Evolutionary conservation across 2,113 vertebrate species (phyloP).

Genomic region (Accipiter virgatus): DNA sequence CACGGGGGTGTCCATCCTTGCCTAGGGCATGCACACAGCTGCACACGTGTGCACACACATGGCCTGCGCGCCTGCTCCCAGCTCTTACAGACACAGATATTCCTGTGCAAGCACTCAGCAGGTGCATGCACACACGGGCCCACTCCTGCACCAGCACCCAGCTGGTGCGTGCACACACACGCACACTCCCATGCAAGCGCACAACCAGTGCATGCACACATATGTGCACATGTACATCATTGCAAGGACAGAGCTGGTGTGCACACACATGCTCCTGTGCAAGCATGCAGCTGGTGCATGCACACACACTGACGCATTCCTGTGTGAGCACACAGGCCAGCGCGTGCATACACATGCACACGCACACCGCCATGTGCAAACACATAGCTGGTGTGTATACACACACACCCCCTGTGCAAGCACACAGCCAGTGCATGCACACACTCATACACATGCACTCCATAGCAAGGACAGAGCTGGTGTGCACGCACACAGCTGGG

Average conservation of each 20-base stretch:
- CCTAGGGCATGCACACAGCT: neutral
- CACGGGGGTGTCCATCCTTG: rapidly evolving
- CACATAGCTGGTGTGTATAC: neutral
- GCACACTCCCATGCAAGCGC: neutral
- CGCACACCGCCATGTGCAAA: neutral
- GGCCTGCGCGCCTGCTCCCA: neutral
- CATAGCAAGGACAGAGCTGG: too few relatives aligned
- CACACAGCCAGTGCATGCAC: neutral
- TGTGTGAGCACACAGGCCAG: too few relatives aligned
- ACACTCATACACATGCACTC: neutral
- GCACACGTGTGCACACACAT: neutral
- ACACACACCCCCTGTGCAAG: neutral
- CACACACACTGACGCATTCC: neutral
- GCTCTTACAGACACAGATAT: too few relatives aligned
- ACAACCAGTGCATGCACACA: neutral
- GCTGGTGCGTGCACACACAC: neutral
- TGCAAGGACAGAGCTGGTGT: neutral
- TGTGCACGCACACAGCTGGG: neutral
- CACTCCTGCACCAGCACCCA: too few relatives aligned
- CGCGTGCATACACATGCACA: too few relatives aligned
- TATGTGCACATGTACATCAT: too few relatives aligned
- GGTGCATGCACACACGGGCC: neutral
- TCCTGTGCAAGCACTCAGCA: too few relatives aligned
- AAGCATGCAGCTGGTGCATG: too few relatives aligned
- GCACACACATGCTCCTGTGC: rapidly evolving